Base-by-base conservation (phyloP, 2,888 invertebrate species). In the Drosophila recens region DNA sequence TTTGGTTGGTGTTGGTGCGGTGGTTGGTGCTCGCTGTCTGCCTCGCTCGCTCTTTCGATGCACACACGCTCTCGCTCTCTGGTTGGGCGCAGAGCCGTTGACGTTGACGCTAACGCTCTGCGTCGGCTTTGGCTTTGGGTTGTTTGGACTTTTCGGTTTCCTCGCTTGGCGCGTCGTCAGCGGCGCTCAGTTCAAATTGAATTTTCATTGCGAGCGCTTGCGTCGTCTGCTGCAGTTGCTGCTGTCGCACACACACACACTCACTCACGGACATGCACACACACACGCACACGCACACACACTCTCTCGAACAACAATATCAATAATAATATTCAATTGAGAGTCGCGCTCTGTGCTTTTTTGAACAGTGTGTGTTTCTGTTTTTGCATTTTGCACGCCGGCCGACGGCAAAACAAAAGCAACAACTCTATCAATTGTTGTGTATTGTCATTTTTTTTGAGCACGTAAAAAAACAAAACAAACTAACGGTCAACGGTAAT, bases 131-230 rank as follows among this genome's bases (percentile, higher is more conserved):
- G 27, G 40, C 53, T 58, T 61, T 72, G 53, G 62, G 53, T 59
- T 40, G 15, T 61, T 54, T 70, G 57, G 57, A 72, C 57, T 72
- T 80, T 70, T 79, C n/a, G 90, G 90, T 90, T 92, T 87, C 90
- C 87, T 91, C 81, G 88, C 83, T 81, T 79, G 80, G 74, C 70
- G 79, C 77, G 75, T 72, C 73, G 74, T 82, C 82, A 79, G 80
- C 75, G 76, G 82, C 82, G 88, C 91, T 92, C 91, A 92, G 91
- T 91, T 89, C 79, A 89, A 90, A 89, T 89, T 90, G 90, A 92
- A 91, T 91, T 90, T 90, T 90, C 90, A 90, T 88, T 87, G 88
- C 88, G 87, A 87, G 84, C 90, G 89, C 73, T 80, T 87, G 73
- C 87, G 91, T 90, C 87, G 91, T 81, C 84, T 79, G 81, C 80